Evolutionary conservation across 92 coral and sea anemone genomes (phyloP), one percentile per base, ranked within the genome.

Genomic region (Epizoanthus scotinus): DNA sequence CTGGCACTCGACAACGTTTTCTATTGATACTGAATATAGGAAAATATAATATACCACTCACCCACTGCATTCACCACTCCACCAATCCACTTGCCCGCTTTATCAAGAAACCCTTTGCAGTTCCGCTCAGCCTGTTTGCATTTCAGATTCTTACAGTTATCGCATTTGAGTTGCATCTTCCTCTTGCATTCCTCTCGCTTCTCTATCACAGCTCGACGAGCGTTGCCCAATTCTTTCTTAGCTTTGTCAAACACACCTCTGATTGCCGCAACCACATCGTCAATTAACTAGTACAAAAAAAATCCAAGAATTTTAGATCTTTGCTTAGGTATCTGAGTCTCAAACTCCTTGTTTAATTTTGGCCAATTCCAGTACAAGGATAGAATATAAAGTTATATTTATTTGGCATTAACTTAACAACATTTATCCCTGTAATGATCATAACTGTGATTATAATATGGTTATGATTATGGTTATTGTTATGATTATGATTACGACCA

Each of bases 1-100:
- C 40, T 34, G 40, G 40, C 40, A 34, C 40, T 34, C 40, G 5
- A 34, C 3, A 34, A 34, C 40, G 2, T 0, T 34, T 34, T 34
- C 2, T 34, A 3, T 3, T 34, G 40, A 34, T 34, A 34, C 40
- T 34, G 40, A 34, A 34, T 34, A 34, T 61, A 62, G 12, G 34
- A 28, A 62, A 62, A 10, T 13, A 12, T 0, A 12, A 8, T 2
- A 44, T 8, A n/a, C 49, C 26, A 18, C 87, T 85, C 52, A 92
- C 98, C 98, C 58, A 84, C 98, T 2, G 89, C 87, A 69, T 93
- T 84, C 34, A 95, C 85, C 0, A 88, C 95, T 49, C 95, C 98
- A 21, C 98, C 99, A 15, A 96, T 87, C 99, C 99, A 96, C 63
- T 93, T 91, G 5, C 98, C 99, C 52, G 88, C 91, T 28, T 77